These are phyloP conservation scores for Megastigmus dorsalis DNA, from an alignment of 2,888 invertebrate genomes.

Conservation along the genomic window DNA sequence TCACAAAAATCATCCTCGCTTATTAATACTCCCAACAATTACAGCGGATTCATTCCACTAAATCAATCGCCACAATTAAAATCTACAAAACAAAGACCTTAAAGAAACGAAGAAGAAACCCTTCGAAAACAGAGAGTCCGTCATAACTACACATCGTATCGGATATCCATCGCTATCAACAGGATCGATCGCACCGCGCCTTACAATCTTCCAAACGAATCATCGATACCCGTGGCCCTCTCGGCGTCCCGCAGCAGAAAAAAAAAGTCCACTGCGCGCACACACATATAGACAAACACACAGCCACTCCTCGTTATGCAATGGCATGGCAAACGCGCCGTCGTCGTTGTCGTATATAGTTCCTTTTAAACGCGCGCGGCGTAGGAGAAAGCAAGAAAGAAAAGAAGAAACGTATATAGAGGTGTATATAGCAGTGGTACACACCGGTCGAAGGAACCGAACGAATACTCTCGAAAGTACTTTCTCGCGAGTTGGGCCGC, in stretches of 20 bases:
- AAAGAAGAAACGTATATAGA: slow-evolving; percentile 35
- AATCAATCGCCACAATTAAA: no score
- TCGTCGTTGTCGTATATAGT: no score
- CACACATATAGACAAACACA: slow-evolving; percentile 64
- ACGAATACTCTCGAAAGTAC: slow-evolving; percentile 33
- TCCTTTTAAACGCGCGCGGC: background rate
- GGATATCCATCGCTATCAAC: background rate
- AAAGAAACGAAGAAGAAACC: no score
- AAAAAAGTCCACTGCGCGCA: slow-evolving; percentile 55
- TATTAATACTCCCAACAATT: no score
- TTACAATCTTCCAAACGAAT: background rate
- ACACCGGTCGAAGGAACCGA: no score
- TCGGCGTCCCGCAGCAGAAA: background rate
- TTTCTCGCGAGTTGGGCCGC: slow-evolving; percentile 43
- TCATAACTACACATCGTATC: background rate
- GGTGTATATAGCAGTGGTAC: no score
- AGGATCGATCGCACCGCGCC: background rate
- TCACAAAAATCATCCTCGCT: no score
- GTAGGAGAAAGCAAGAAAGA: slow-evolving; percentile 42
- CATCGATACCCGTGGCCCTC: no score
- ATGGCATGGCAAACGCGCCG: slow-evolving; percentile 55
- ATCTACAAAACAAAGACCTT: no score
- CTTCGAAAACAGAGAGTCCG: background rate
- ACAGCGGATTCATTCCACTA: no score
- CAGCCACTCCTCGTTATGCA: slow-evolving; percentile 68